phyloP scores from a whole-genome alignment of 2,888 invertebrate species.

The Prosopocoilus inquinatus region DNA sequence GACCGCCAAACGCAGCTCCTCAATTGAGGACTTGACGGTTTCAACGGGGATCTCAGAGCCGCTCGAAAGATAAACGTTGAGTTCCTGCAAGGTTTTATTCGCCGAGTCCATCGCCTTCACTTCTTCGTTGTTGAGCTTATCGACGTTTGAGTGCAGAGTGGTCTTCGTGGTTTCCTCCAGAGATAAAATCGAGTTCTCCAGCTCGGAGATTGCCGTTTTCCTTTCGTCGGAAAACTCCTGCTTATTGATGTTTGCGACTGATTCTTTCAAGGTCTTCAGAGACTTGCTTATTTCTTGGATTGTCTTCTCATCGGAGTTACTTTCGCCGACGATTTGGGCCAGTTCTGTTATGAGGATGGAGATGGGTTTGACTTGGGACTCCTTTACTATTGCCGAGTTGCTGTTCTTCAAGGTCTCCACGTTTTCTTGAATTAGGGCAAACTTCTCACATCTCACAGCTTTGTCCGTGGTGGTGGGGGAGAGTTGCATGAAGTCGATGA shows the following conservation, averaged over 20 bases:
- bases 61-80: slow-evolving; percentile 34
- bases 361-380: slow-evolving; percentile 12
- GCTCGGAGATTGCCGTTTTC: slow-evolving; percentile 35
- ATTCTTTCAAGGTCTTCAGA: slow-evolving; percentile 33
- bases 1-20: slow-evolving; percentile 42
- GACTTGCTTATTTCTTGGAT: slow-evolving; percentile 28
- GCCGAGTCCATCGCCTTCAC: slow-evolving; percentile 37
- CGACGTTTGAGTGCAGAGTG: slow-evolving; percentile 20
- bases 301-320: slow-evolving; percentile 13
- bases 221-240: slow-evolving; percentile 36
- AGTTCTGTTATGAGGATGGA: slow-evolving; percentile 3
- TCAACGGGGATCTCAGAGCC: slow-evolving; percentile 29
- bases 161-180: slow-evolving; percentile 32
- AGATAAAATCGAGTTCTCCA: slow-evolving; percentile 40
- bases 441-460: too few species aligned
- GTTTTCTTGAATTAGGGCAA: slow-evolving; percentile 1
- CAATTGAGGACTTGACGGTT: slow-evolving; percentile 41
- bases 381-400: slow-evolving; percentile 17
- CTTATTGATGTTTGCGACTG: slow-evolving; percentile 36
- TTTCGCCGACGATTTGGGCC: slow-evolving; percentile 1
- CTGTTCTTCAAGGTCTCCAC: neutral
- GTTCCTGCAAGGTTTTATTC: slow-evolving; percentile 36
- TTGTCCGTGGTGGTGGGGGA: too few species aligned
- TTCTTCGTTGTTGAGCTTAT: slow-evolving; percentile 36
- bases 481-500: neutral